Evolutionary conservation across 2,888 invertebrate species (phyloP).

Genomic region (Platypus cylindrus): DNA sequence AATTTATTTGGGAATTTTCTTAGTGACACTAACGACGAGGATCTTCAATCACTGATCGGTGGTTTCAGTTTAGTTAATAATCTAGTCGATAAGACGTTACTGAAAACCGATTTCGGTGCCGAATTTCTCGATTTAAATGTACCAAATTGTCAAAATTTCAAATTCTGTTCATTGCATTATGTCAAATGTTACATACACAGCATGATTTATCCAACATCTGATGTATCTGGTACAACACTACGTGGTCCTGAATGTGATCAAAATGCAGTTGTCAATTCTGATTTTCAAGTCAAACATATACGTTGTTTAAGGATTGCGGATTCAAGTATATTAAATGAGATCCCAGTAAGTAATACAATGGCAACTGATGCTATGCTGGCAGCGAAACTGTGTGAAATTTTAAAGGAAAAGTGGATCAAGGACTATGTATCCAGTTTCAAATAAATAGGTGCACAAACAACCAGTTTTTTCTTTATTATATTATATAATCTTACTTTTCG

Average conservation of each 20-base stretch:
- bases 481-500: too few relatives aligned
- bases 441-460: neutral
- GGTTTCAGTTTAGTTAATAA: slow-evolving; percentile 21
- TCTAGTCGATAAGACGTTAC: slow-evolving; percentile 13
- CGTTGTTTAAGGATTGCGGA: slow-evolving; percentile 37
- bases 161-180: slow-evolving; percentile 36
- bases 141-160: slow-evolving; percentile 29
- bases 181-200: slow-evolving; percentile 37
- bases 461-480: too few relatives aligned
- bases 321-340: slow-evolving; percentile 30
- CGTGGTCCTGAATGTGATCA: slow-evolving; percentile 30
- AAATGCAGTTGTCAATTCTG: slow-evolving; percentile 33
- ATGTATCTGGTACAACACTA: slow-evolving; percentile 25
- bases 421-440: slow-evolving; percentile 17
- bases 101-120: slow-evolving; percentile 22
- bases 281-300: slow-evolving; percentile 33
- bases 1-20: slow-evolving; percentile 45
- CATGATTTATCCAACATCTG: slow-evolving; percentile 18
- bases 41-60: slow-evolving; percentile 17
- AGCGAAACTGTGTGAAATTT: slow-evolving; percentile 39
- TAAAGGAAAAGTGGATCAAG: slow-evolving; percentile 27
- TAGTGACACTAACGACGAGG: slow-evolving; percentile 29
- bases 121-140: slow-evolving; percentile 31
- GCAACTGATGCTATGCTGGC: slow-evolving; percentile 45
- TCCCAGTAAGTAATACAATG: slow-evolving; percentile 35